Conservation (phyloP, 1,140 invertebrate genomes). For the Nebria ingens region DNA sequence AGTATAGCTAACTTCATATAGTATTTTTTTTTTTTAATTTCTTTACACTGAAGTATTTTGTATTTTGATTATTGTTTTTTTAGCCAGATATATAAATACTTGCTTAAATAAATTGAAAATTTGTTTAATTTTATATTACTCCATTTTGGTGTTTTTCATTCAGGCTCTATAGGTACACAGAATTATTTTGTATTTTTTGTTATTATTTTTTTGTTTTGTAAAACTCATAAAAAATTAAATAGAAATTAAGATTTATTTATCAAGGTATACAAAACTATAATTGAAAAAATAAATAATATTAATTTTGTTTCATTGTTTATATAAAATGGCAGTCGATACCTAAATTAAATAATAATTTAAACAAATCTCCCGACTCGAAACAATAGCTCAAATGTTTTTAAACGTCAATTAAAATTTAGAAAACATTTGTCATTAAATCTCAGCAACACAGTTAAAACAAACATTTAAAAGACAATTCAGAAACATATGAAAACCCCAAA, state of each 20-base stretch:
- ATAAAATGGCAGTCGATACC: neutral
- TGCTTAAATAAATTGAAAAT: neutral
- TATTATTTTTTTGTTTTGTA: neutral
- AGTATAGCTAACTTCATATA: slow-evolving; percentile 9
- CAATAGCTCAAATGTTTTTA: neutral
- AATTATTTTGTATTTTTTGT: slow-evolving; percentile 4
- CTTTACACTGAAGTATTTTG: neutral
- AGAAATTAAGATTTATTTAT: slow-evolving; percentile 7
- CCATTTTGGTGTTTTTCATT: neutral
- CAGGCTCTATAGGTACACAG: slow-evolving; percentile 2
- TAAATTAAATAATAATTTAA: neutral
- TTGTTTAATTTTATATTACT: neutral
- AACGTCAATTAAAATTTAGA: neutral
- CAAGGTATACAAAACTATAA: slow-evolving; percentile 6
- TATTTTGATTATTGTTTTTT: slow-evolving; percentile 7
- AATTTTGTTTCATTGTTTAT: neutral
- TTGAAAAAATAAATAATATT: slow-evolving; percentile 1
- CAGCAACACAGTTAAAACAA: no score
- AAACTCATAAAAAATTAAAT: neutral
- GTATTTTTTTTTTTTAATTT: neutral
- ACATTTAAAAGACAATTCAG: no score
- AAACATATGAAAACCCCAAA: no score
- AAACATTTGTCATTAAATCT: neutral
- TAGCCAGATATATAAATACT: neutral
- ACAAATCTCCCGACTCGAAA: neutral